A percentile compares a stretch with the other conserved stretches of the same genome.
These are phyloP conservation scores for Nymphalis c-album DNA, from an alignment of 2,888 invertebrate species.

Conservation along the genomic window DNA sequence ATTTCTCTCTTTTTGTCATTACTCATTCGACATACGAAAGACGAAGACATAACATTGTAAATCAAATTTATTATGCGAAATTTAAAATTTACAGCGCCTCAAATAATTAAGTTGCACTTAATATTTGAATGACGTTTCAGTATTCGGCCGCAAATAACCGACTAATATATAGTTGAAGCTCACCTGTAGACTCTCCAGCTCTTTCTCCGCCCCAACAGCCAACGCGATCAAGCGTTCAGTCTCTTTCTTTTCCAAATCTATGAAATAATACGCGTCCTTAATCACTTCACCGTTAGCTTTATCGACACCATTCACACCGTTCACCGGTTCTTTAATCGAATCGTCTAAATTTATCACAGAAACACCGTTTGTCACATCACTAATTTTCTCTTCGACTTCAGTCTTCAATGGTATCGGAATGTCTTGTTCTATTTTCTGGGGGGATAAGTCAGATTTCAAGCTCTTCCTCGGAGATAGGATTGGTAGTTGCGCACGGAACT, in stretches of 20 bases:
- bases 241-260: constrained; percentile 87
- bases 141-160: too few relatives aligned
- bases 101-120: too few relatives aligned
- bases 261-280: constrained; percentile 90
- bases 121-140: too few relatives aligned
- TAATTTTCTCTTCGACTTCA: constrained; percentile 46
- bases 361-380: constrained; percentile 61
- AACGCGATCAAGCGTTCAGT: constrained; percentile 85
- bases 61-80: too few relatives aligned
- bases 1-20: too few relatives aligned
- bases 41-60: too few relatives aligned
- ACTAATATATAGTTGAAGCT: background rate
- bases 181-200: constrained; percentile 82
- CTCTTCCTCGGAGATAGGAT: constrained; percentile 83
- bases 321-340: constrained; percentile 48
- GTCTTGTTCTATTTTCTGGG: constrained; percentile 61
- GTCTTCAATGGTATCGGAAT: constrained; percentile 61
- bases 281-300: constrained; percentile 61
- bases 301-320: constrained; percentile 47
- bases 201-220: constrained; percentile 86
- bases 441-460: constrained; percentile 61
- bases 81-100: too few relatives aligned
- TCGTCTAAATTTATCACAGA: constrained; percentile 71
- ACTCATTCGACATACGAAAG: too few relatives aligned
- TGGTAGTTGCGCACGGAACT: constrained; percentile 92